A percentile compares a stretch with the other conserved stretches of the same genome.
Evolutionary conservation across 2,113 vertebrate genomes (phyloP).

Genomic region (Bujurquina vittata): DNA sequence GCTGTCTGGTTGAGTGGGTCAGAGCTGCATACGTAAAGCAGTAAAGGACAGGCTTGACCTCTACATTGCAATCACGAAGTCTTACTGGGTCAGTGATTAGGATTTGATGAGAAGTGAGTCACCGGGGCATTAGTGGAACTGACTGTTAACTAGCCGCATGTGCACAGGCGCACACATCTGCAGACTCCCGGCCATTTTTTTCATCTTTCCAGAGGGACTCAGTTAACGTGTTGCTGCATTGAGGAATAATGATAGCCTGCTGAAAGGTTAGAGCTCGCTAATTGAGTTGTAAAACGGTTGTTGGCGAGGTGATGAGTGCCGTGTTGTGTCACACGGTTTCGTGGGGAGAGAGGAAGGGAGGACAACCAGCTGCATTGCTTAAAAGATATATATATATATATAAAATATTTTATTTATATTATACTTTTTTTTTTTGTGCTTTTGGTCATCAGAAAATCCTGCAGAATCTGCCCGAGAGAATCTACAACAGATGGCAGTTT

Average conservation of each 20-base stretch:
- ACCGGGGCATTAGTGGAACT: conserved; percentile 37
- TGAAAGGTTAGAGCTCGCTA: conserved; percentile 70
- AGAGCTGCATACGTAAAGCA: conserved; percentile 38
- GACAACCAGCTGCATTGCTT: neutral
- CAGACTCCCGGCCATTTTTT: neutral
- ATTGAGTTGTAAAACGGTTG: conserved; percentile 68
- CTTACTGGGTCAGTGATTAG: conserved; percentile 65
- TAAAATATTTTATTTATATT: too few species aligned
- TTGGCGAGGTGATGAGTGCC: conserved; percentile 52
- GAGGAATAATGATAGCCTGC: conserved; percentile 67
- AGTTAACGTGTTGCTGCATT: conserved; percentile 56
- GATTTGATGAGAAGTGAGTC: conserved; percentile 58
- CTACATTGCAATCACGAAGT: conserved; percentile 63
- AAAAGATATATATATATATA: too few species aligned
- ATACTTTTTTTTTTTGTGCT: too few species aligned
- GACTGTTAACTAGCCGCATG: conserved; percentile 35
- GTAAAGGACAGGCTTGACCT: conserved; percentile 60
- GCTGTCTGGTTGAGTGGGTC: conserved; percentile 43
- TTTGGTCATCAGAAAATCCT: conserved; percentile 90
- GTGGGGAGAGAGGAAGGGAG: neutral
- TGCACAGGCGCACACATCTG: conserved; percentile 15
- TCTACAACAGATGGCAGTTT: conserved; percentile 98
- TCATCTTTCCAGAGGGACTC: conserved; percentile 52
- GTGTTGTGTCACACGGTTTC: conserved; percentile 30
- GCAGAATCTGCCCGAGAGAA: conserved; percentile 96